Conservation (phyloP, 1,140 invertebrate genomes). For the Oscheius sp. region DNA sequence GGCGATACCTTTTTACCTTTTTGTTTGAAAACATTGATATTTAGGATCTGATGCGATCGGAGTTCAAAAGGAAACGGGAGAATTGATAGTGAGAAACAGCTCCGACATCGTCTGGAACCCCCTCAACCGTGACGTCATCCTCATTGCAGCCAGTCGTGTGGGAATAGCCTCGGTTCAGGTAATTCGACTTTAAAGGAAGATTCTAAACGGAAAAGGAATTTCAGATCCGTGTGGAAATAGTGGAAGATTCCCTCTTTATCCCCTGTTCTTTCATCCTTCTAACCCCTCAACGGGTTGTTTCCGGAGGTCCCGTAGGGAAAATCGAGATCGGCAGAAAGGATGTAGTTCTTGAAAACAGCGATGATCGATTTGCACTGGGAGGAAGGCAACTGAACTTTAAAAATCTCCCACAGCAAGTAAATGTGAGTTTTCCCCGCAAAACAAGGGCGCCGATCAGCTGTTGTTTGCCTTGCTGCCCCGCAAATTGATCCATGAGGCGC, state of each 20-base stretch:
- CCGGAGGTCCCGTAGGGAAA: not conserved
- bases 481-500: too few relatives aligned
- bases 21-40: too few relatives aligned
- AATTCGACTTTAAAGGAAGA: too few relatives aligned
- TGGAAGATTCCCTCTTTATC: slow-evolving; percentile 12
- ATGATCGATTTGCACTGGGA: not conserved
- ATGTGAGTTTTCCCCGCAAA: not conserved
- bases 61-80: not conserved
- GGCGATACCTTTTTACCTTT: too few relatives aligned
- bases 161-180: not conserved
- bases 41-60: not conserved
- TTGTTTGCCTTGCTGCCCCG: too few relatives aligned
- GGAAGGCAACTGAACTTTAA: not conserved
- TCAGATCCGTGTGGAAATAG: not conserved
- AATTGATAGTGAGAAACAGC: not conserved
- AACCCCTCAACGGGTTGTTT: not conserved
- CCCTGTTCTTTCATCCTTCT: not conserved
- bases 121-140: not conserved
- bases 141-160: not conserved
- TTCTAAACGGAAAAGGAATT: too few relatives aligned
- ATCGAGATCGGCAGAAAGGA: not conserved
- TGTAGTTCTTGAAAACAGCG: not conserved
- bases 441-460: too few relatives aligned
- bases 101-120: not conserved
- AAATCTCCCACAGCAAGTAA: not conserved